Evolutionary conservation across 2,113 vertebrate species (phyloP).

Genomic region (Cheirogaleus medius): DNA sequence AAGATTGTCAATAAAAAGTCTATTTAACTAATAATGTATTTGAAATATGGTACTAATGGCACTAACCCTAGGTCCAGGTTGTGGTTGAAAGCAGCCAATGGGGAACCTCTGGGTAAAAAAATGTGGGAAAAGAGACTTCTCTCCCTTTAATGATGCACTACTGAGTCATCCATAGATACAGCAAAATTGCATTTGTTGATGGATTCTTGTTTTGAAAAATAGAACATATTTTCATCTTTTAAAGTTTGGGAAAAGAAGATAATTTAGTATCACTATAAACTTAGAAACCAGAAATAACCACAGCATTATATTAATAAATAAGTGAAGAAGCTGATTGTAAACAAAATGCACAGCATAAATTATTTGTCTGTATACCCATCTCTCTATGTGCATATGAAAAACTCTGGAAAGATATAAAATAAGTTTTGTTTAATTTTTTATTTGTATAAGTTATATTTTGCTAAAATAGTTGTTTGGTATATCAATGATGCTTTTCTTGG

Average conservation of each 20-base stretch:
- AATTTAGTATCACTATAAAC: neutral
- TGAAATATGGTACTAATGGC: neutral
- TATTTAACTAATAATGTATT: neutral
- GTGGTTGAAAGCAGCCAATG: fast-evolving
- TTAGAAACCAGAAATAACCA: neutral
- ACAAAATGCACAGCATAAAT: fast-evolving
- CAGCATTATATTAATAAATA: neutral
- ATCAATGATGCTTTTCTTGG: neutral
- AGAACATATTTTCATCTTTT: neutral
- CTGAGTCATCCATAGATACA: neutral
- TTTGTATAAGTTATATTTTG: neutral
- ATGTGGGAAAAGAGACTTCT: neutral
- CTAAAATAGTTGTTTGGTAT: neutral
- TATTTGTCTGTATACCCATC: neutral
- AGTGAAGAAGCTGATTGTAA: neutral
- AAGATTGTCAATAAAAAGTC: neutral
- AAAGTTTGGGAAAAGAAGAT: neutral
- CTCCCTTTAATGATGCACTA: neutral
- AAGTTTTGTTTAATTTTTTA: neutral
- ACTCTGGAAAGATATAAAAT: neutral
- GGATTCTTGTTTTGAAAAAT: neutral
- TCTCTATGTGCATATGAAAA: neutral
- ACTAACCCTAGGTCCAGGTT: neutral
- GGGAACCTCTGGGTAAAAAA: neutral
- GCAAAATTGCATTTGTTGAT: neutral